Base-by-base conservation (phyloP, 2,113 vertebrate species). In the Cromileptes altivelis region DNA sequence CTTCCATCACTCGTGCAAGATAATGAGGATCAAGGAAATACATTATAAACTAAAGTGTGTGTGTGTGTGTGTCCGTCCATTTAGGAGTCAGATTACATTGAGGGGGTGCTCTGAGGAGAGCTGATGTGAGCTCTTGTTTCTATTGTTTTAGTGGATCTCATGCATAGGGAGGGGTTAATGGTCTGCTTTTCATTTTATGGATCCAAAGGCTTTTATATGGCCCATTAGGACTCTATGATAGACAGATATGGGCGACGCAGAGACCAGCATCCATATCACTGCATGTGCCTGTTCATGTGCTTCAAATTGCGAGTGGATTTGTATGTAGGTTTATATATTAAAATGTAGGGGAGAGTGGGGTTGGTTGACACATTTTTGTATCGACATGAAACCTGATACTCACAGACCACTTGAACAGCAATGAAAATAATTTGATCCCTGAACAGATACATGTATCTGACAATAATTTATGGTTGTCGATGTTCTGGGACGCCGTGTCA, bases 201-300 rank as follows among this genome's bases (percentile, higher is more conserved):
- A 94, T 93, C 89, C 85, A 77, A 67, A 83, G 75, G 90, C 90
- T 93, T 93, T 93, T 92, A 92, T 88, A 72, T 8, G 78, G 61
- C 74, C 90, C 87, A 94, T 92, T 92, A 93, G 78, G 73, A 78
- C 67, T 52, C 27, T 13, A 13, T 85, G 84, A 88, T 58, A 79
- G 82, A 71, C 78, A 82, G 82, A 77, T 74, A 77, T 65, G 55
- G 69, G 60, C 82, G 72, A 75, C 4, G 1, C 50, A 63, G 33
- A 80, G 25, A 42, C 52, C 64, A 81, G 70, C 56, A 45, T 47
- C 69, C 6, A 13, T 1, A 27, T 61, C 33, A 19, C 37, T 68
- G 77, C 64, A 61, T 13, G 40, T 49, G 30, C 18, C 37, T 55
- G 30, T 47, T 56, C 57, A 50, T 19, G 21, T 62, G 52, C 45